These are phyloP conservation scores for Corythornis madagascariensis DNA, from an alignment of 2,113 vertebrate species.

Conservation along the genomic window DNA sequence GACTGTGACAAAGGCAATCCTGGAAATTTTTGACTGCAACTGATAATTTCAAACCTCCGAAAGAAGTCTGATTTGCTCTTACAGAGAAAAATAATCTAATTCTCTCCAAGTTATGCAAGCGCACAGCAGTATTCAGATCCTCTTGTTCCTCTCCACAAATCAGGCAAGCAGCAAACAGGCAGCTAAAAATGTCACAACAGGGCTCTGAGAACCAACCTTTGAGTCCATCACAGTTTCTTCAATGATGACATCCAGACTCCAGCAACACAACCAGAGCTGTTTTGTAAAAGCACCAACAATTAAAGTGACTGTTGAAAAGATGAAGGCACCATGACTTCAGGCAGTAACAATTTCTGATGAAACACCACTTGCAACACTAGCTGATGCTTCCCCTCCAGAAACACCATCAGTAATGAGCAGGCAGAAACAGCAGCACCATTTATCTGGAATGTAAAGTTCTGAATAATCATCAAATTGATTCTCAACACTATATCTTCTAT, in stretches of 20 bases:
- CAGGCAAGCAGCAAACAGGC: background rate
- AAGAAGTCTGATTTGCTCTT: constrained; percentile 21
- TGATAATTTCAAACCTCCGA: background rate
- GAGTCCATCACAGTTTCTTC: background rate
- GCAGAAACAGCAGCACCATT: background rate
- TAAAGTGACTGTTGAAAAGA: background rate
- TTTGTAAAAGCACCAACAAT: background rate
- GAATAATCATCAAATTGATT: background rate
- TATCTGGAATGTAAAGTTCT: background rate
- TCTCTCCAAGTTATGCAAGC: background rate
- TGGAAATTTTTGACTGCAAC: background rate
- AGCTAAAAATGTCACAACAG: constrained; percentile 1
- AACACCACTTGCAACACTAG: background rate
- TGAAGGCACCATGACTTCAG: background rate
- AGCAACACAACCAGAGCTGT: background rate
- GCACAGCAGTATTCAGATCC: background rate
- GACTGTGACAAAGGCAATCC: background rate
- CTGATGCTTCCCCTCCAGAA: background rate
- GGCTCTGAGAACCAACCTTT: background rate
- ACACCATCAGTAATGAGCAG: background rate
- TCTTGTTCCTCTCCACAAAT: constrained; percentile 5
- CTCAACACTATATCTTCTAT: background rate
- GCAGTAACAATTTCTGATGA: background rate
- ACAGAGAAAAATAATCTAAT: background rate
- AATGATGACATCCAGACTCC: background rate